Base-by-base conservation (phyloP, 1,140 invertebrate genomes). In the Druon quercuslanigerum region DNA sequence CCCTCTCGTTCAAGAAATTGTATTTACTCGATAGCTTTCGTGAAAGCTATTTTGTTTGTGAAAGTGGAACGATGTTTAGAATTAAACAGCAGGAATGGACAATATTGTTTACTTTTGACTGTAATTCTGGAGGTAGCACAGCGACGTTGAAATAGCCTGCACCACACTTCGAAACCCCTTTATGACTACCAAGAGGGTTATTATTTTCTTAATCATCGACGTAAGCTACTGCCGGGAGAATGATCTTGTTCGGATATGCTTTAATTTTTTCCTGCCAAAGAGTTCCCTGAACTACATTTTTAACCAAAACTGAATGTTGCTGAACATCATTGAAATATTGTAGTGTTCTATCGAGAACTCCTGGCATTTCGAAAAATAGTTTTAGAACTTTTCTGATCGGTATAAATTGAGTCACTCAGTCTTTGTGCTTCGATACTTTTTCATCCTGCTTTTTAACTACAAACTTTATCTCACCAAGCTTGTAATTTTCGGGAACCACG, bases 161-260 rank as follows among this genome's bases (percentile, higher is more conserved):
- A 14, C 84, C 85, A 71, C 87, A 79, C 77, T 87, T 87, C 54
- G 85, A 51, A 20, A 82, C 72, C 0, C 82, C 82, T 76, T 79
- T 77, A 76, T 87, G 85, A 46, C 78, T 76, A 0, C 87, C 87
- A 33, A 90, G 74, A 19, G 85, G 80, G 78, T 90, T 89, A 72
- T 82, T 82, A 12, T 19, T 50, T 40, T 82, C 81, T 46, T 79
- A 82, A 17, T 82, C 81, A 17, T 82, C 83, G 72, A 77, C 85
- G 76, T 83, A 87, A 17, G 84, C 71, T 76, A 79, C 84, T 51
- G 86, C 74, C 50, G 88, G 86, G 11, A 90, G 50, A 11, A 87
- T 66, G 33, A 78, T 79, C 77, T 84, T 79, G 75, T 84, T 76
- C 12, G 19, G 1, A 66, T 78, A 82, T 19, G 71, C 50, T 50